These are phyloP conservation scores for Brachylomia viminalis DNA, from an alignment of 2,888 invertebrate genomes.

Conservation along the genomic window DNA sequence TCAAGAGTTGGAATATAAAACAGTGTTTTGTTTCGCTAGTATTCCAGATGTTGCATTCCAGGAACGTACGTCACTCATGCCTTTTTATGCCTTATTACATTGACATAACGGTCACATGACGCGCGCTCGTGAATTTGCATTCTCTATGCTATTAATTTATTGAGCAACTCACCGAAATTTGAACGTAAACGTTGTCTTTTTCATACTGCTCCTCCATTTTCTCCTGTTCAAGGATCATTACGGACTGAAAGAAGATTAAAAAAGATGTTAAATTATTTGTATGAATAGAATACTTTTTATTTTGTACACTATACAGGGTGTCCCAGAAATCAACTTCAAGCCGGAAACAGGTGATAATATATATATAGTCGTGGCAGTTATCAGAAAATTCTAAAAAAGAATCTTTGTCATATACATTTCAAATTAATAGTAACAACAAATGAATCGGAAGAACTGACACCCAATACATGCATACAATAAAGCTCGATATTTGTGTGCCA, in stretches of 20 bases:
- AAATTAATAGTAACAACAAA: too few relatives aligned
- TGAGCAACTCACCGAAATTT: conserved; percentile 74
- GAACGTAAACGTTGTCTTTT: conserved; percentile 73
- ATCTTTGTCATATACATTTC: too few relatives aligned
- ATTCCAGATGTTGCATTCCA: not conserved
- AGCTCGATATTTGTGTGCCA: too few relatives aligned
- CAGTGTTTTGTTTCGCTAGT: not conserved
- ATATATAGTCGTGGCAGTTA: too few relatives aligned
- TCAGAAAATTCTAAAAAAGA: too few relatives aligned
- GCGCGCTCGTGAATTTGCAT: not conserved
- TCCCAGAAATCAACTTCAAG: too few relatives aligned
- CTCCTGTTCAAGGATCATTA: conserved; percentile 82
- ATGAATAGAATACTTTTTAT: too few relatives aligned
- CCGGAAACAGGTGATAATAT: too few relatives aligned
- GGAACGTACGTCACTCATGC: not conserved
- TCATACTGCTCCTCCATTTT: conserved; percentile 82
- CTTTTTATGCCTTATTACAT: not conserved
- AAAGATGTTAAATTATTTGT: too few relatives aligned
- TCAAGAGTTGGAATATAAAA: not conserved
- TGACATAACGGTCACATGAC: not conserved
- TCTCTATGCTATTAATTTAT: conserved; percentile 1
- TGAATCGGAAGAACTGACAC: too few relatives aligned
- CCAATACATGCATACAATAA: too few relatives aligned
- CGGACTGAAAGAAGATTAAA: conserved; percentile 73
- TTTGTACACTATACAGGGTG: too few relatives aligned